phyloP scores from a whole-genome alignment of 1,140 invertebrate species.

The Colletes latitarsis region DNA sequence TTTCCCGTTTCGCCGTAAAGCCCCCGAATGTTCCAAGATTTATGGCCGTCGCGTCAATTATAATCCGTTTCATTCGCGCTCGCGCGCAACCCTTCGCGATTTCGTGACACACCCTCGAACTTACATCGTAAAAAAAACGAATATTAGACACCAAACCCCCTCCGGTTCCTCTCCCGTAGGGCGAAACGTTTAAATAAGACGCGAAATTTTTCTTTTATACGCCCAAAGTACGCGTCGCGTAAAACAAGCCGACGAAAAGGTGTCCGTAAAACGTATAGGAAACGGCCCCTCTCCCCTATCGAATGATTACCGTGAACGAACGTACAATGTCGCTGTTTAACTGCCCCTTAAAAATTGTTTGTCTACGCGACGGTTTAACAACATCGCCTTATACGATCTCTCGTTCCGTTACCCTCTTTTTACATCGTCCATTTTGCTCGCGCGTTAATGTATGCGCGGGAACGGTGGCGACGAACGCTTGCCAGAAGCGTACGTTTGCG shows the following conservation, averaged over 20 bases:
- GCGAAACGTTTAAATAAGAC: slow-evolving; percentile 77
- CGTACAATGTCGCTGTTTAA: slow-evolving; percentile 66
- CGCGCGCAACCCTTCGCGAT: slow-evolving; percentile 59
- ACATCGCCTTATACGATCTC: slow-evolving; percentile 58
- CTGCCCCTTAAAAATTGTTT: slow-evolving; percentile 77
- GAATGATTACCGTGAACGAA: slow-evolving; percentile 47
- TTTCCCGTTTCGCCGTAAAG: slow-evolving; percentile 77
- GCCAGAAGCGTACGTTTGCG: neutral
- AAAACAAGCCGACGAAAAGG: slow-evolving; percentile 44
- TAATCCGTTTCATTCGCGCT: slow-evolving; percentile 78
- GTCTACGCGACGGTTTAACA: slow-evolving; percentile 65
- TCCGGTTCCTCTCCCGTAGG: slow-evolving; percentile 13
- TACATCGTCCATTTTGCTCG: slow-evolving; percentile 28
- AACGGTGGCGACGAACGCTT: neutral
- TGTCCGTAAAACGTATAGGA: slow-evolving; percentile 65
- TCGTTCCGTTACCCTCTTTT: slow-evolving; percentile 41
- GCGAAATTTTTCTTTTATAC: slow-evolving; percentile 71
- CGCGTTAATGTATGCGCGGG: slow-evolving; percentile 49
- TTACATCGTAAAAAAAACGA: slow-evolving; percentile 78
- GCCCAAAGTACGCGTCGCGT: slow-evolving; percentile 63
- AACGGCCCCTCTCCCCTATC: slow-evolving; percentile 50
- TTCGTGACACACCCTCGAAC: slow-evolving; percentile 70
- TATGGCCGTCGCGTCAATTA: slow-evolving; percentile 79
- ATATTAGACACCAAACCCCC: slow-evolving; percentile 73
- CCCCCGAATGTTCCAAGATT: slow-evolving; percentile 77